A percentile compares a stretch with the other conserved stretches of the same genome.
These are phyloP conservation scores for Mesoligia furuncula DNA, from an alignment of 2,888 invertebrate genomes.

Conservation along the genomic window DNA sequence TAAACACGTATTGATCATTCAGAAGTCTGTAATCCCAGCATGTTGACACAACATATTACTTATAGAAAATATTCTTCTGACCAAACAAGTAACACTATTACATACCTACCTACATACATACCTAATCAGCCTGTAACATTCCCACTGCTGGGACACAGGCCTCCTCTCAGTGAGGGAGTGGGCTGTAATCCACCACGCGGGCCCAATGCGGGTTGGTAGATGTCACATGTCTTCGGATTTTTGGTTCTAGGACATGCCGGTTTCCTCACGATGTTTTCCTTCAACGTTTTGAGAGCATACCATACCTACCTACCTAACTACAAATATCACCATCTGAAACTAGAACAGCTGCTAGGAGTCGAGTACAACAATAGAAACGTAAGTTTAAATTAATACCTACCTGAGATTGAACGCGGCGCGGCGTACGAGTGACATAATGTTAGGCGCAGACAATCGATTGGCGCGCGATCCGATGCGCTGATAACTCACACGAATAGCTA, in stretches of 20 bases:
- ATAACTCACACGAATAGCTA: not conserved
- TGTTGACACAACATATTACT: not conserved
- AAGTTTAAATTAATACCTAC: not conserved
- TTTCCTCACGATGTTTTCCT: no score
- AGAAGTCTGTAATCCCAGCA: not conserved
- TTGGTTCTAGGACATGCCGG: no score
- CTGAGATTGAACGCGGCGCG: not conserved
- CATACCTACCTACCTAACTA: not conserved
- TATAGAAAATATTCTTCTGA: not conserved
- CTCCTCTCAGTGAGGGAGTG: no score
- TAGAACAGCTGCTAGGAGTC: not conserved
- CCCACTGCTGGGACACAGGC: no score
- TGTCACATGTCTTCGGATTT: no score
- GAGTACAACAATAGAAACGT: not conserved
- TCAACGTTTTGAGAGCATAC: no score
- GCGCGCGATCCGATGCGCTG: not conserved
- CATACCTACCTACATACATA: no score
- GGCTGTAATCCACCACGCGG: no score
- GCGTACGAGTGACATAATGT: not conserved
- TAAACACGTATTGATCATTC: not conserved
- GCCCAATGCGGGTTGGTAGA: no score
- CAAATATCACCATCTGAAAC: not conserved
- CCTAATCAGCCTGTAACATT: no score
- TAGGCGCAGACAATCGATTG: not conserved
- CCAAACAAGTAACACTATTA: not conserved